Evolutionary conservation across 2,888 invertebrate species (phyloP), one percentile per base, ranked within the genome.

Genomic region (Lasioglossum oenotherae): DNA sequence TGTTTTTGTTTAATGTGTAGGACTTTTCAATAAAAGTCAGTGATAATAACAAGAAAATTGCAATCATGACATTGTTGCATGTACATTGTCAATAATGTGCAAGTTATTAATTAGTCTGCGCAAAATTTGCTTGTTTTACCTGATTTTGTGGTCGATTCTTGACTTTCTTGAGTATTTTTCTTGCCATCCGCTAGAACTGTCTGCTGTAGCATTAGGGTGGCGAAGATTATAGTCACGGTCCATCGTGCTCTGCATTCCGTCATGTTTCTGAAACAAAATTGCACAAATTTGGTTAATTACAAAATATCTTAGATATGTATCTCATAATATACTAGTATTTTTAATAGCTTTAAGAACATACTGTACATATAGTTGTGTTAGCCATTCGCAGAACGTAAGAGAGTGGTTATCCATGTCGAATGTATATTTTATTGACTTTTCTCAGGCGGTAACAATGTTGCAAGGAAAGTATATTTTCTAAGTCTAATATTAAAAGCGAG

Each of bases 211-310:
- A 88, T 27, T 19, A 88, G 10, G 19, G 23, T 57, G 16, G 64
- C 78, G 5, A 87, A 74, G 27, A 88, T 19, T 44, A 80, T 41
- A n/a, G 44, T 14, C 16, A 71, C 14, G 2, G 46, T 57, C 81
- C 87, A 78, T 27, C 57, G 19, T 31, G 38, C 46, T 76, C 27
- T 80, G 64, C 74, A 79, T 60, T 8, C 5, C 67, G 41, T 83
- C 87, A 87, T 89, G 35, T 76, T 80, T 72, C 87, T 88, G 78
- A 72, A 84, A 88, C 41, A 53, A 12, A 53, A 67, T 77, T 27
- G 1, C 1, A 44, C 12, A 41, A 71, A 23, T 71, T 23, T n/a
- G 4, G 4, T n/a, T 41, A 64, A 19, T 64, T 16, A 14, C 16
- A 64, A 31, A 31, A 64, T 64, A 64, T 31, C 5, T 19, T 16